A percentile compares a stretch with the other conserved stretches of the same genome.
These are phyloP conservation scores for Rhodophaea formosa DNA, from an alignment of 2,888 invertebrate species.

Conservation along the genomic window DNA sequence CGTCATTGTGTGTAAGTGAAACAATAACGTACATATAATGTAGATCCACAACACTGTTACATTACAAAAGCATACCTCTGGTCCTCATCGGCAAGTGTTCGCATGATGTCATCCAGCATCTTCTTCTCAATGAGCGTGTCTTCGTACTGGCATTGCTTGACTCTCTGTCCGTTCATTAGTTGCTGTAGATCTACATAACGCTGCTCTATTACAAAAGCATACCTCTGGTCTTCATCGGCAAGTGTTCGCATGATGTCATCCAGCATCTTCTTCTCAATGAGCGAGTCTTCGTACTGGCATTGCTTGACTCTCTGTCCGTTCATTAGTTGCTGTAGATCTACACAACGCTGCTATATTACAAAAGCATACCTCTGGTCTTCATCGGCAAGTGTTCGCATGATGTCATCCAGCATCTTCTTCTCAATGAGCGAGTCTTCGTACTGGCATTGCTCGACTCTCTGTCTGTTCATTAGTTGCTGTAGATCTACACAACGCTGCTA, in stretches of 20 bases:
- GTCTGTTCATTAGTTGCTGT: conserved; percentile 79
- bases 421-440: conserved; percentile 82
- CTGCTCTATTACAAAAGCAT: no score
- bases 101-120: conserved; percentile 82
- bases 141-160: conserved; percentile 77
- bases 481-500: no score
- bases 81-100: conserved; percentile 82
- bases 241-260: conserved; percentile 82
- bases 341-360: no score
- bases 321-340: conserved; percentile 82
- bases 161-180: conserved; percentile 74
- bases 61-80: no score
- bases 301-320: conserved; percentile 71
- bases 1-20: no score
- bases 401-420: conserved; percentile 83
- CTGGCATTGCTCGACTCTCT: conserved; percentile 71
- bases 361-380: conserved; percentile 61
- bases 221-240: conserved; percentile 73
- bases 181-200: no score
- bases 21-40: no score
- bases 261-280: conserved; percentile 83
- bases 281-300: conserved; percentile 78
- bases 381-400: conserved; percentile 81
- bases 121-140: conserved; percentile 83
- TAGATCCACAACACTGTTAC: no score